phyloP scores from a whole-genome alignment of 2,113 vertebrate species.

The Strix aluco region DNA sequence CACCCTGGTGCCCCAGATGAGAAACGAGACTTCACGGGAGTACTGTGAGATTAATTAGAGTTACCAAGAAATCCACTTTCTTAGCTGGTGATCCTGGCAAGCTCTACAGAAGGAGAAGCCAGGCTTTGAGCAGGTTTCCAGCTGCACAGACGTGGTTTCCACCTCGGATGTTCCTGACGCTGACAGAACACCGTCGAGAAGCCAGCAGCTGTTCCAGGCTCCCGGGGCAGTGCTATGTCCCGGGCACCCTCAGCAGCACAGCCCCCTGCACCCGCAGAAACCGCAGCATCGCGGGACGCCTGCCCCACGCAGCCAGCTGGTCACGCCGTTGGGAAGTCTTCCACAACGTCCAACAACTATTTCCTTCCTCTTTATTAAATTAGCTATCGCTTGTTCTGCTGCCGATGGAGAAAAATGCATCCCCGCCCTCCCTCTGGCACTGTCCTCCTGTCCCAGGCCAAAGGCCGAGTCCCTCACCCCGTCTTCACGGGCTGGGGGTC shows the following conservation, averaged over 20 bases:
- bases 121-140: background rate
- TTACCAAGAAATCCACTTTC: background rate
- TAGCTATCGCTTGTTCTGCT: background rate
- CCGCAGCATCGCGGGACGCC: rapidly evolving
- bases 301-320: rapidly evolving
- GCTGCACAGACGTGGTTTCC: background rate
- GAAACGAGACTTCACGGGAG: background rate
- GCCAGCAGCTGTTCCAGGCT: background rate
- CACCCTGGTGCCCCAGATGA: too few species aligned
- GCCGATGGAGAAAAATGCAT: background rate
- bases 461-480: background rate
- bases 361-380: background rate
- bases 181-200: rapidly evolving
- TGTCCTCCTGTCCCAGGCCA: rapidly evolving
- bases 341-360: rapidly evolving
- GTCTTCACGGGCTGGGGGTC: rapidly evolving
- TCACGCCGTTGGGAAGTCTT: rapidly evolving
- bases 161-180: background rate
- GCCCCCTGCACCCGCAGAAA: background rate
- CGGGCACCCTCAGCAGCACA: rapidly evolving
- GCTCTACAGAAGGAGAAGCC: background rate
- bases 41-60: too few species aligned
- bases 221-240: rapidly evolving
- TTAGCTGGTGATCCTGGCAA: background rate
- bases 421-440: background rate